A percentile compares a stretch with the other conserved stretches of the same genome.
These are phyloP conservation scores for Odontesthes bonariensis DNA, from an alignment of 2,113 vertebrate species.

Conservation along the genomic window DNA sequence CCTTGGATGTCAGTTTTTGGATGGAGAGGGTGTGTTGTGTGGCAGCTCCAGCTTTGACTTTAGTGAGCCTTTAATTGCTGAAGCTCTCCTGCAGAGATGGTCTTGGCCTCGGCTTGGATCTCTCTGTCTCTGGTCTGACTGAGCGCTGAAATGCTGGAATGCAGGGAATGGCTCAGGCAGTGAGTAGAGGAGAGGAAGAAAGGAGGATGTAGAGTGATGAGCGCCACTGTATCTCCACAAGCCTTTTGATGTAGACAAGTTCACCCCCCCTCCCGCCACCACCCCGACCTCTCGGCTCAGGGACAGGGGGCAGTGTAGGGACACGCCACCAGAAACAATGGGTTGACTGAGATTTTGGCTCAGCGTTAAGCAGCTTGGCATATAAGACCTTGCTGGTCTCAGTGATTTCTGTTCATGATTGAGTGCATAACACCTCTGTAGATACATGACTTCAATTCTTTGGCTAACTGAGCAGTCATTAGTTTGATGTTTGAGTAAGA, in stretches of 20 bases:
- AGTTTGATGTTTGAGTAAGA: conserved; percentile 11
- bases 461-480: conserved; percentile 32
- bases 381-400: conserved; percentile 26
- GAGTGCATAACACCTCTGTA: conserved; percentile 8
- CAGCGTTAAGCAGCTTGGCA: neutral
- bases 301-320: conserved; percentile 65
- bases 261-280: conserved; percentile 26
- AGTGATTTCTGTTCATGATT: conserved; percentile 25
- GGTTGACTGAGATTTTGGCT: conserved; percentile 50
- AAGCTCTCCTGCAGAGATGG: conserved; percentile 45
- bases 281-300: conserved; percentile 38
- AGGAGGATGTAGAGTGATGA: conserved; percentile 80
- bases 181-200: conserved; percentile 74
- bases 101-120: conserved; percentile 6
- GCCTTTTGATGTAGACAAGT: conserved; percentile 77
- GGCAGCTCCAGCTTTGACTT: conserved; percentile 24
- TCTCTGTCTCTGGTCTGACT: conserved; percentile 26
- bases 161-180: conserved; percentile 72
- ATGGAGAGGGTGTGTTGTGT: conserved; percentile 24
- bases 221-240: conserved; percentile 76
- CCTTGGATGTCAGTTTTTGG: conserved; percentile 1
- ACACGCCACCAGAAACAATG: conserved; percentile 61
- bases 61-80: conserved; percentile 30
- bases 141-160: conserved; percentile 81
- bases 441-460: conserved; percentile 19